These are phyloP conservation scores for Agrotis segetum DNA, from an alignment of 2,888 invertebrate genomes.

Conservation along the genomic window DNA sequence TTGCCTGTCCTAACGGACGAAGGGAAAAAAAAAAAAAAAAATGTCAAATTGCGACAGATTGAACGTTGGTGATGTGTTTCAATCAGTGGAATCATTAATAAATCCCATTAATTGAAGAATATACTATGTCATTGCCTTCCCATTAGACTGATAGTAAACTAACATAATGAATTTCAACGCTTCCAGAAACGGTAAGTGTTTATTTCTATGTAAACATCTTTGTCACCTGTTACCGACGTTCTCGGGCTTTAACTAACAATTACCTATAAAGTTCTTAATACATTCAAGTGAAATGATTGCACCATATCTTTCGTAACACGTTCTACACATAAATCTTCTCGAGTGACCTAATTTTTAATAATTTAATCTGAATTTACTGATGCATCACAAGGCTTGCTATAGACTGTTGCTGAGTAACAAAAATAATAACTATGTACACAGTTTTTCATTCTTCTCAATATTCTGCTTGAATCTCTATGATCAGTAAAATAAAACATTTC, in stretches of 20 bases:
- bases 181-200: constrained; percentile 85
- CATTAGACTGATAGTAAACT: constrained; percentile 61
- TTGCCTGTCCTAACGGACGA: too few relatives aligned
- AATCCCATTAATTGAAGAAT: constrained; percentile 71
- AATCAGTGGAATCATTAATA: constrained; percentile 71
- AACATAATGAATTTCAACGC: constrained; percentile 87
- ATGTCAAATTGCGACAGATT: constrained; percentile 67
- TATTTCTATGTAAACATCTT: constrained; percentile 24
- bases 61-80: constrained; percentile 86
- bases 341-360: constrained; percentile 1
- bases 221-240: constrained; percentile 42
- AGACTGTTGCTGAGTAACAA: constrained; percentile 20
- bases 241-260: constrained; percentile 24
- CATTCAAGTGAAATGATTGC: constrained; percentile 10
- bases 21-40: too few relatives aligned
- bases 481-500: not conserved
- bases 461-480: not conserved
- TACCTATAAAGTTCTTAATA: constrained; percentile 24
- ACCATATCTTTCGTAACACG: not conserved
- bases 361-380: not conserved
- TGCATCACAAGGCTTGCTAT: constrained; percentile 1
- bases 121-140: constrained; percentile 76
- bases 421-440: too few relatives aligned
- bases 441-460: too few relatives aligned
- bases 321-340: not conserved